Evolutionary conservation across 2,888 invertebrate genomes (phyloP).

Genomic region (Merodon equestris): DNA sequence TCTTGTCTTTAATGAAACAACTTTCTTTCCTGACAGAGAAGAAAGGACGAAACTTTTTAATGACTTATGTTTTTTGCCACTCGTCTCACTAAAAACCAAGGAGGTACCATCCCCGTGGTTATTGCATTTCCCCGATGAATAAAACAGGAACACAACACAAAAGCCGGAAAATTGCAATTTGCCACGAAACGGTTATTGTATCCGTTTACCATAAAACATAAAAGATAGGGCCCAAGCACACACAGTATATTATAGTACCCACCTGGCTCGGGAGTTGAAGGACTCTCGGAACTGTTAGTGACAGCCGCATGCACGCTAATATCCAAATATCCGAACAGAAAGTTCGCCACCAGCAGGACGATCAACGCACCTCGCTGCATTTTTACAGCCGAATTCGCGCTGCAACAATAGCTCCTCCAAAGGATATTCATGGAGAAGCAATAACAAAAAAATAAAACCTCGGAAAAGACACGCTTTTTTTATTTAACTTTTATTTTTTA

Average conservation of each 20-base stretch:
- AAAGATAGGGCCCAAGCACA: neutral
- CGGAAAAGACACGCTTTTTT: too few species aligned
- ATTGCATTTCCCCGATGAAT: neutral
- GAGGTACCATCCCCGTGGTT: slow-evolving; percentile 8
- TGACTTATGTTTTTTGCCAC: slow-evolving; percentile 33
- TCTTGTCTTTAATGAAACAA: slow-evolving; percentile 36
- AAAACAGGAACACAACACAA: slow-evolving; percentile 33
- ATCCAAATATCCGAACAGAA: slow-evolving; percentile 67
- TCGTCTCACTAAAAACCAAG: slow-evolving; percentile 46
- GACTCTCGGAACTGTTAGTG: slow-evolving; percentile 45
- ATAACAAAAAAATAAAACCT: slow-evolving; percentile 1
- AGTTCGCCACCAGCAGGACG: slow-evolving; percentile 45
- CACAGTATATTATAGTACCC: slow-evolving; percentile 26
- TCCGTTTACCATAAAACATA: slow-evolving; percentile 49
- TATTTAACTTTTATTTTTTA: slow-evolving; percentile 4
- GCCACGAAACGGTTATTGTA: slow-evolving; percentile 38
- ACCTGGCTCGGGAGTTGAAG: slow-evolving; percentile 71
- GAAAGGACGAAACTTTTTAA: slow-evolving; percentile 60
- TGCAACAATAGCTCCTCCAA: slow-evolving; percentile 7
- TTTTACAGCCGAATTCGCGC: slow-evolving; percentile 20
- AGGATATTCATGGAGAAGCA: slow-evolving; percentile 41
- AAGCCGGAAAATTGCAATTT: slow-evolving; percentile 62
- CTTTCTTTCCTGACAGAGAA: slow-evolving; percentile 30
- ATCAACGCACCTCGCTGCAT: slow-evolving; percentile 54
- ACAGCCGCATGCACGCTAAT: slow-evolving; percentile 49